phyloP scores from a whole-genome alignment of 1,140 invertebrate genomes.

The Saccostrea echinata region DNA sequence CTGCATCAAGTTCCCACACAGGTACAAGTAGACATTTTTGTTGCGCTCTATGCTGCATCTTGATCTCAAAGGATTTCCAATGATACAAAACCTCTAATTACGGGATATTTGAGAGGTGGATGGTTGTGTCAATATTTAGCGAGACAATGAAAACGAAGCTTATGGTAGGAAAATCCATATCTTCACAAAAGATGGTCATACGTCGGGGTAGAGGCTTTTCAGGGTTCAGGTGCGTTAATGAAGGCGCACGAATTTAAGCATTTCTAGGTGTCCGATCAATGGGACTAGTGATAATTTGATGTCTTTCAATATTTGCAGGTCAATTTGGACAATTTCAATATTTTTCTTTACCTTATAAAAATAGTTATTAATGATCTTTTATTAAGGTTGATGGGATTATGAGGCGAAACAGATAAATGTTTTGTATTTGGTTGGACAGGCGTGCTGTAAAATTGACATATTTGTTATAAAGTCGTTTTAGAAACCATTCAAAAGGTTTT shows the following conservation, averaged over 20 bases:
- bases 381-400: constrained; percentile 18
- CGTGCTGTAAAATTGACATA: neutral
- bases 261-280: neutral
- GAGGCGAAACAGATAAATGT: neutral
- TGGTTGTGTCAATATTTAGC: constrained; percentile 22
- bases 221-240: neutral
- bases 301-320: constrained; percentile 31
- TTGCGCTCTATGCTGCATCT: neutral
- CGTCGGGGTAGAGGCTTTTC: constrained; percentile 4
- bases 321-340: constrained; percentile 36
- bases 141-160: constrained; percentile 34
- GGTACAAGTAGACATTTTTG: neutral
- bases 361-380: neutral
- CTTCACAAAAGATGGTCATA: neutral
- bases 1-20: neutral
- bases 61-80: neutral
- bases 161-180: neutral
- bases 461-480: neutral
- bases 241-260: constrained; percentile 13
- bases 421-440: neutral
- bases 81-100: constrained; percentile 33
- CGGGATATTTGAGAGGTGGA: neutral
- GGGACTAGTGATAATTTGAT: constrained; percentile 8
- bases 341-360: constrained; percentile 28
- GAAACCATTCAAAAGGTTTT: neutral